Percentiles rank a stretch among this genome's conserved stretches.
phyloP scores from a whole-genome alignment of 2,113 vertebrate genomes.

The Lamprotornis superbus region DNA sequence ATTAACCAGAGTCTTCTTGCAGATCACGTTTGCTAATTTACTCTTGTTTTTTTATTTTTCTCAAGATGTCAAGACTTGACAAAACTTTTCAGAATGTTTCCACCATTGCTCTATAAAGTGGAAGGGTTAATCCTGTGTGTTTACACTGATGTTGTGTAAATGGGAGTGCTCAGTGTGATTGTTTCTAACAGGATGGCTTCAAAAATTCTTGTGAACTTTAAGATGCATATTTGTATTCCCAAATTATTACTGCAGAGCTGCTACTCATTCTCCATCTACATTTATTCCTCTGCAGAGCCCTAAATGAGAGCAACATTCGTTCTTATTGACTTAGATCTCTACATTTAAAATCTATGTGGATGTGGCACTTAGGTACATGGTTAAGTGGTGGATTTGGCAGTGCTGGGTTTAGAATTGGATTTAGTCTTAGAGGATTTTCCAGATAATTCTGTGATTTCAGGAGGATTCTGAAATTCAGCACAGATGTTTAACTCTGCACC shows the following conservation, averaged over 20 bases:
- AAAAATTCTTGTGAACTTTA: background rate
- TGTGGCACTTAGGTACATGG: background rate
- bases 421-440: background rate
- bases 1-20: background rate
- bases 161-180: background rate
- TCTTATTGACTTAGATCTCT: background rate
- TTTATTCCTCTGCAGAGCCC: background rate
- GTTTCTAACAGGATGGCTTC: background rate
- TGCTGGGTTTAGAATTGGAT: background rate
- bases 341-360: background rate
- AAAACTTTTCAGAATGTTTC: background rate
- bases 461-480: background rate
- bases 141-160: background rate
- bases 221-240: background rate
- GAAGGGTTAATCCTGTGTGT: background rate
- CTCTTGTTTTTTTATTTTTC: background rate
- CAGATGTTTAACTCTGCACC: background rate
- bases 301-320: background rate
- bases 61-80: background rate
- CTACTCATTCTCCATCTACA: background rate
- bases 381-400: background rate
- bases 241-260: background rate
- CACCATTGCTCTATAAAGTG: background rate
- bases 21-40: background rate
- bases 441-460: background rate